A percentile compares a stretch with the other conserved stretches of the same genome.
Conservation (phyloP, 2,888 invertebrate species). For the Drosophila incognita region DNA sequence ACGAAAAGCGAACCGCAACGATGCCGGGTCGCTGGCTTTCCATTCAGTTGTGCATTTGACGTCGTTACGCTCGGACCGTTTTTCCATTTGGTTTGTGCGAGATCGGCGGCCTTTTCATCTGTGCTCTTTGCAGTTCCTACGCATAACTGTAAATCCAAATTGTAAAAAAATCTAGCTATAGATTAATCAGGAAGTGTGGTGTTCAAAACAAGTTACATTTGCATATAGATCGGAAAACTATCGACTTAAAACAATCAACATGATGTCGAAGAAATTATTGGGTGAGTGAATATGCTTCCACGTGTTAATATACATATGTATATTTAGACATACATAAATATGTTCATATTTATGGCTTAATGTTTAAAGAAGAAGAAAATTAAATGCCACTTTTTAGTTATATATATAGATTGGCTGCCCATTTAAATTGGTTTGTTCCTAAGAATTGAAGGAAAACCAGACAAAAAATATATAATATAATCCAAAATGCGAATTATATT, state of each 20-base stretch:
- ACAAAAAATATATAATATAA: background rate
- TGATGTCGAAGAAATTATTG: conserved; percentile 57
- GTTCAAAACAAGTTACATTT: conserved; percentile 23
- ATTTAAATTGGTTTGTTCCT: background rate
- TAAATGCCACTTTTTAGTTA: background rate
- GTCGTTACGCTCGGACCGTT: conserved; percentile 55
- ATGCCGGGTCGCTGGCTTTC: conserved; percentile 23
- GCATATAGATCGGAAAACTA: conserved; percentile 19
- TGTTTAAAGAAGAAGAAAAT: background rate
- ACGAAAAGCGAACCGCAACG: conserved; percentile 6
- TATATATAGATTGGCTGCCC: background rate
- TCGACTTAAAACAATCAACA: conserved; percentile 23
- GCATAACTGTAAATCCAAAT: conserved; percentile 30
- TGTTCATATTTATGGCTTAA: background rate
- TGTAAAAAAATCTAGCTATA: conserved; percentile 6
- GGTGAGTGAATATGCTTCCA: conserved; percentile 43
- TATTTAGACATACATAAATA: background rate
- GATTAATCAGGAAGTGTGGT: conserved; percentile 35
- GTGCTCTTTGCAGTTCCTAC: conserved; percentile 19
- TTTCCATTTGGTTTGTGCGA: conserved; percentile 27
- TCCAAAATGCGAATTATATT: background rate
- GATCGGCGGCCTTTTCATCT: conserved; percentile 33
- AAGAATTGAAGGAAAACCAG: background rate
- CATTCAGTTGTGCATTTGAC: conserved; percentile 58
- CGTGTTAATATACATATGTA: background rate